Percentiles rank a stretch among this genome's conserved stretches.
Conservation (phyloP, 2,797 vertebrate genomes). For the Phataginus tetradactyla region DNA sequence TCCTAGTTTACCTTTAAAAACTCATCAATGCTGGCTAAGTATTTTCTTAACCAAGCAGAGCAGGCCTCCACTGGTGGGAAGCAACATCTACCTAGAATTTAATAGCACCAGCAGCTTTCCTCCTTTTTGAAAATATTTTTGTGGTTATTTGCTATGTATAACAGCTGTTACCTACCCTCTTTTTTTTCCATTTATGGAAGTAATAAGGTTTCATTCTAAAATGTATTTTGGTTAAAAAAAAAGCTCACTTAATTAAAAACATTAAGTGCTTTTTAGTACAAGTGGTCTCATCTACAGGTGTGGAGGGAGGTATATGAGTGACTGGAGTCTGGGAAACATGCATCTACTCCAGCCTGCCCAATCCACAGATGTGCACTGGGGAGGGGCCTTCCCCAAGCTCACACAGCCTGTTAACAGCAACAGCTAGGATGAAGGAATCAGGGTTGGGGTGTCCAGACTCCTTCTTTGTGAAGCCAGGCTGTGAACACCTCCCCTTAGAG, state of each 20-base stretch:
- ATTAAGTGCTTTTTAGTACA: background rate
- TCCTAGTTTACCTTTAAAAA: background rate
- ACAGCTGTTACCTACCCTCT: background rate
- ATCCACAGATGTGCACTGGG: background rate
- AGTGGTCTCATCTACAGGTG: background rate
- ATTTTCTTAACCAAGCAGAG: background rate
- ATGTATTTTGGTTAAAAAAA: background rate
- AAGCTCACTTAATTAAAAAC: slow-evolving; percentile 2
- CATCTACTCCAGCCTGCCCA: background rate
- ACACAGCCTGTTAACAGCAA: background rate
- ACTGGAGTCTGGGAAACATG: background rate
- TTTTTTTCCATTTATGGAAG: slow-evolving; percentile 29
- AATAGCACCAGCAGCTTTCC: background rate
- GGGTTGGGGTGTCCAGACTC: background rate
- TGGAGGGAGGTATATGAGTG: background rate
- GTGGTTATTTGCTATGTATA: slow-evolving; percentile 38
- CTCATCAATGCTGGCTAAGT: background rate
- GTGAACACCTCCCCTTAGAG: background rate
- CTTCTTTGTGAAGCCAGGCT: background rate
- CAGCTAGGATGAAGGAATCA: background rate
- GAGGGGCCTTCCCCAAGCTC: background rate
- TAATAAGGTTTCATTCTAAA: slow-evolving; percentile 24
- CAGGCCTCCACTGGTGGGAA: background rate
- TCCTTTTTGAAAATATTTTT: background rate
- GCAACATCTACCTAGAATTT: background rate